These are phyloP conservation scores for Frankliniella intonsa DNA, from an alignment of 2,888 invertebrate genomes.

Conservation along the genomic window DNA sequence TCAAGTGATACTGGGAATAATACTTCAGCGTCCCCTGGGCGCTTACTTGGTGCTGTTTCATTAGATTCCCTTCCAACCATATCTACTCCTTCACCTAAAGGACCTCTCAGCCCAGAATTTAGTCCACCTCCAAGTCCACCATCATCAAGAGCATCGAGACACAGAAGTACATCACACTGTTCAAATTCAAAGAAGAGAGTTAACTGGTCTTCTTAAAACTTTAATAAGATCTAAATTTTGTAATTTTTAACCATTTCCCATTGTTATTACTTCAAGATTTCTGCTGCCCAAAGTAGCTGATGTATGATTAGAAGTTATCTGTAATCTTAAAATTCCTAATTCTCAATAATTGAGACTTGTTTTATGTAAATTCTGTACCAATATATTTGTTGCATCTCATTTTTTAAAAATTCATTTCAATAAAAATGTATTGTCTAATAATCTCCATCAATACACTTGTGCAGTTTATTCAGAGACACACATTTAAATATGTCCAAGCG, in stretches of 20 bases:
- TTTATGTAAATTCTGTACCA: too few species aligned
- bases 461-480: too few species aligned
- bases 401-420: not conserved
- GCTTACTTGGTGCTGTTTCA: not conserved
- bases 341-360: too few species aligned
- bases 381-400: not conserved
- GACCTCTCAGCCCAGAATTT: not conserved
- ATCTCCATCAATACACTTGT: too few species aligned
- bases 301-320: too few species aligned
- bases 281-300: too few species aligned
- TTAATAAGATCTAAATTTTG: not conserved
- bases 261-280: not conserved
- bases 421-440: too few species aligned
- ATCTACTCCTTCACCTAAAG: slow-evolving; percentile 2
- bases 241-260: not conserved
- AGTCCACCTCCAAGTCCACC: slow-evolving; percentile 5
- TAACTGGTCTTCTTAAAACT: not conserved
- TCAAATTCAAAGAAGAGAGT: slow-evolving; percentile 9
- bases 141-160: not conserved
- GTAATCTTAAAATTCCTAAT: too few species aligned
- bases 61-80: not conserved
- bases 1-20: not conserved
- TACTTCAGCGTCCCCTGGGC: not conserved
- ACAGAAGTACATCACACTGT: not conserved
- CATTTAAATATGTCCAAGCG: too few species aligned